These are phyloP conservation scores for Monopterus albus DNA, from an alignment of 2,113 vertebrate species.

Conservation along the genomic window DNA sequence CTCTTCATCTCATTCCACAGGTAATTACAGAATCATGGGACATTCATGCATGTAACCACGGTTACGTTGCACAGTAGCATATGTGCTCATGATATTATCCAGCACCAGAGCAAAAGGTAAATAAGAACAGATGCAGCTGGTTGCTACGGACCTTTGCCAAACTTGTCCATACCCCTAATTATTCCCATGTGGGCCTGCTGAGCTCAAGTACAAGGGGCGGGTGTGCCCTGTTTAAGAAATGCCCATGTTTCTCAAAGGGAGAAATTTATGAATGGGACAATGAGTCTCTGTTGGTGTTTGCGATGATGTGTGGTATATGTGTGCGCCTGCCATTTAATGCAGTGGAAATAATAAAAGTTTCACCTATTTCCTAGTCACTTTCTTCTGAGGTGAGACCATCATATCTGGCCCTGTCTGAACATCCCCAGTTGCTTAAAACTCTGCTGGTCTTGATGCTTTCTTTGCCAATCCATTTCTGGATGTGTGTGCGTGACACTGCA, in stretches of 20 bases:
- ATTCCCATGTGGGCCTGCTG: constrained; percentile 80
- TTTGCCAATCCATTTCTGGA: constrained; percentile 38
- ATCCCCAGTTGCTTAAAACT: background rate
- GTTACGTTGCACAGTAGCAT: constrained; percentile 86
- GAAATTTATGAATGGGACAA: constrained; percentile 80
- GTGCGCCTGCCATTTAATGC: constrained; percentile 15
- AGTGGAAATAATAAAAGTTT: constrained; percentile 5
- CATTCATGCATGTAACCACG: constrained; percentile 86
- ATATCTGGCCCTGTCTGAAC: background rate
- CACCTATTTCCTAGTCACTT: background rate
- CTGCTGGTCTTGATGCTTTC: constrained; percentile 20
- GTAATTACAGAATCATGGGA: constrained; percentile 86
- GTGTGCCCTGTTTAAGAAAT: constrained; percentile 66
- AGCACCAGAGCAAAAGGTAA: constrained; percentile 82
- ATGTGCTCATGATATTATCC: constrained; percentile 83
- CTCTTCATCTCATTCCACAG: constrained; percentile 81
- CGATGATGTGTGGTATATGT: constrained; percentile 49
- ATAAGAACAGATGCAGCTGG: constrained; percentile 86
- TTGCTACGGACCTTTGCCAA: constrained; percentile 83
- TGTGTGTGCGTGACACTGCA: constrained; percentile 59
- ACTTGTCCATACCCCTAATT: constrained; percentile 78
- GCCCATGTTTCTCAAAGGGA: constrained; percentile 70
- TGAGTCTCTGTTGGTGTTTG: constrained; percentile 46
- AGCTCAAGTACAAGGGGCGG: constrained; percentile 68
- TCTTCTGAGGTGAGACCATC: background rate